Conservation (phyloP, 2,797 vertebrate species). For the Sarcoramphus papa region DNA sequence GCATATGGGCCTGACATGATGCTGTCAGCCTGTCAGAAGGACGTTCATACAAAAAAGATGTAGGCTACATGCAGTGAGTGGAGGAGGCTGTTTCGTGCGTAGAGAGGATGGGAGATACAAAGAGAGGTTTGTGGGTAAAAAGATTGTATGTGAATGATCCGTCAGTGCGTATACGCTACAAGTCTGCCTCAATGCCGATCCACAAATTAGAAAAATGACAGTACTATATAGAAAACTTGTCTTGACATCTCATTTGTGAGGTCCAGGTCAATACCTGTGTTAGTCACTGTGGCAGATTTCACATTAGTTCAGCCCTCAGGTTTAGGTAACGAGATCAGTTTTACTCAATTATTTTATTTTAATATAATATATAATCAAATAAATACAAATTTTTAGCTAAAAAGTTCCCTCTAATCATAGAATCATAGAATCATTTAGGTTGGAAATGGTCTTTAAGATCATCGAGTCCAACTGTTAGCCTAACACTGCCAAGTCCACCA, state of each 20-base stretch:
- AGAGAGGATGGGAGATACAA: background rate
- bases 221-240: background rate
- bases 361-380: background rate
- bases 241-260: rapidly evolving
- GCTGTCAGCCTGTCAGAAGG: background rate
- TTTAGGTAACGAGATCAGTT: background rate
- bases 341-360: background rate
- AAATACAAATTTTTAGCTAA: background rate
- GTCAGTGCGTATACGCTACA: background rate
- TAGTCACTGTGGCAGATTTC: background rate
- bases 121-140: background rate
- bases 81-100: background rate
- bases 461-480: background rate
- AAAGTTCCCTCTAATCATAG: background rate
- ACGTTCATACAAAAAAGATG: background rate
- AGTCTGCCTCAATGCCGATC: background rate
- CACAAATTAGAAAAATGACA: background rate
- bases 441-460: background rate
- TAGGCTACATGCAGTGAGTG: background rate
- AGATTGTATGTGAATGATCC: rapidly evolving
- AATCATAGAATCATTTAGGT: background rate
- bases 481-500: background rate
- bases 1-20: background rate
- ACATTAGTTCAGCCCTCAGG: background rate
- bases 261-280: background rate